Percentiles rank a stretch among this genome's conserved stretches.
Evolutionary conservation across 2,113 vertebrate species (phyloP).

Genomic region (Emberiza fucata): DNA sequence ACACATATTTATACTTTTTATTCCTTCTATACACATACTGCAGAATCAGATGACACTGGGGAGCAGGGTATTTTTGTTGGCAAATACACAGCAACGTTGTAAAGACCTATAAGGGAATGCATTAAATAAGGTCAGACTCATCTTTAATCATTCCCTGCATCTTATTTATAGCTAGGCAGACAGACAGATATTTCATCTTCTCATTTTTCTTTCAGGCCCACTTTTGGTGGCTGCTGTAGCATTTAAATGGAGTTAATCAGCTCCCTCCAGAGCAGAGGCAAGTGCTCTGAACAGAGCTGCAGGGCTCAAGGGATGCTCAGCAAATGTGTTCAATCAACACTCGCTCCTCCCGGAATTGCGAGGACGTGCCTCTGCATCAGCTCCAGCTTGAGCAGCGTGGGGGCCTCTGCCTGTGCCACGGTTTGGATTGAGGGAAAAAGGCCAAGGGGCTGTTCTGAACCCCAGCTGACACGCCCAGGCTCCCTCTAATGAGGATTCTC

Average conservation of each 20-base stretch:
- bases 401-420: neutral
- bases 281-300: slow-evolving; percentile 13
- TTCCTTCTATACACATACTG: neutral
- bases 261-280: slow-evolving; percentile 27
- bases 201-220: neutral
- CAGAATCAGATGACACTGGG: neutral
- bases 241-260: slow-evolving; percentile 44
- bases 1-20: neutral
- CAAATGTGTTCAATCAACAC: slow-evolving; percentile 48
- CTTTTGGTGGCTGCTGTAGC: neutral
- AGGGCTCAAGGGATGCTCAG: slow-evolving; percentile 1
- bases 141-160: neutral
- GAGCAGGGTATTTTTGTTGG: neutral
- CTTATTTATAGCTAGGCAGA: neutral
- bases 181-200: neutral
- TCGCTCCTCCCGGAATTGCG: slow-evolving; percentile 5
- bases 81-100: neutral
- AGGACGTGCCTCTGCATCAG: slow-evolving; percentile 30
- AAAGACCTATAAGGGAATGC: neutral
- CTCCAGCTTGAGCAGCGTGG: neutral
- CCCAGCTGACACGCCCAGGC: neutral
- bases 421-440: neutral
- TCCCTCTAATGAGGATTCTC: slow-evolving; percentile 2
- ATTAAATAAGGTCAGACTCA: neutral
- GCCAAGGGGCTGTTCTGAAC: neutral